Percentiles rank a stretch among this genome's conserved stretches.
These are phyloP conservation scores for Chaenogobius annularis DNA, from an alignment of 2,113 vertebrate species.

Conservation along the genomic window DNA sequence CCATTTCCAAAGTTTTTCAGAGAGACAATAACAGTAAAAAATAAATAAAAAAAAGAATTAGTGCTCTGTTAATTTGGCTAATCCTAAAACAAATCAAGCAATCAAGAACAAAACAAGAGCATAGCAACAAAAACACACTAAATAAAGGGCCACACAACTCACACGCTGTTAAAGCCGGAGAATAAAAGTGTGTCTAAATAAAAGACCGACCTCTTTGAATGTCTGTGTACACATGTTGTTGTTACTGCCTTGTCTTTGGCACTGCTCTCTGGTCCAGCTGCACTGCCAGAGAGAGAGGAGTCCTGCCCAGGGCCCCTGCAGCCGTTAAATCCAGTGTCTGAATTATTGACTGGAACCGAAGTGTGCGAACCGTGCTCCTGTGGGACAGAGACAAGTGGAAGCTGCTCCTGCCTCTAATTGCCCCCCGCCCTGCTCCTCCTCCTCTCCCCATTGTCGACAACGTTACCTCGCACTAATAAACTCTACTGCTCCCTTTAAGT, in stretches of 20 bases:
- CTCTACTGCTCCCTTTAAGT: constrained; percentile 48
- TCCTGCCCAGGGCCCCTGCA: constrained; percentile 44
- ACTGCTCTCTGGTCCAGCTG: constrained; percentile 6
- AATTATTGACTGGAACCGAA: constrained; percentile 68
- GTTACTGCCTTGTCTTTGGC: neutral
- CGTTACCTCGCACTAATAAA: constrained; percentile 55
- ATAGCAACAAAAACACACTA: too few species aligned
- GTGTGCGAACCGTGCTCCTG: constrained; percentile 48
- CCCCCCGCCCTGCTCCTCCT: constrained; percentile 44
- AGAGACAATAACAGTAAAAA: too few species aligned
- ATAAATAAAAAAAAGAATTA: too few species aligned
- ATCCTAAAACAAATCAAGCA: too few species aligned
- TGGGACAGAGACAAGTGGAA: constrained; percentile 60
- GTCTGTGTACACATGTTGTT: neutral
- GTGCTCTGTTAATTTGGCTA: too few species aligned
- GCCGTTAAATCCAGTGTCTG: constrained; percentile 50
- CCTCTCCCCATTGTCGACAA: constrained; percentile 46
- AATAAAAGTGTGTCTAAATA: too few species aligned
- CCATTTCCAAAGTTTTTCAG: too few species aligned
- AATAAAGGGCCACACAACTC: too few species aligned
- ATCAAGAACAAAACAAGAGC: too few species aligned
- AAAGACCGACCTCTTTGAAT: neutral
- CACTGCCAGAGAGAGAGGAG: constrained; percentile 17
- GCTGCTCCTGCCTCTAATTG: constrained; percentile 67
- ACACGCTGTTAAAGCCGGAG: too few species aligned